Evolutionary conservation across 2,888 invertebrate species (phyloP), one percentile per base, ranked within the genome.

Genomic region (Ommatoiulus sabulosus): DNA sequence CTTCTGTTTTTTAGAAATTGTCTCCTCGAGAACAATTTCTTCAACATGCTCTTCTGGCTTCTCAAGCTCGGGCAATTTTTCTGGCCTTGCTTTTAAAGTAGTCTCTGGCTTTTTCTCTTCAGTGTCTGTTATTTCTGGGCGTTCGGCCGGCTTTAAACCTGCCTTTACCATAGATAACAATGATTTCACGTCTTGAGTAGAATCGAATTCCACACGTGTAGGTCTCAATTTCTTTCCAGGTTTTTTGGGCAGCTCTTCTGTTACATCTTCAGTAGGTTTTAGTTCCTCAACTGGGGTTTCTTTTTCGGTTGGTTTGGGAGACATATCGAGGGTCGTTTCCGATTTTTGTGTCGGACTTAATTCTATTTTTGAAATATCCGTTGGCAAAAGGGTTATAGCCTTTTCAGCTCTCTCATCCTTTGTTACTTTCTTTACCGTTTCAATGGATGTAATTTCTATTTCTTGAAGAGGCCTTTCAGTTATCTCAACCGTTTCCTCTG

Each of bases 31-130:
- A 43, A 52, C 48, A n/a, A 12, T n/a, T 46, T 86, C 46, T 44
- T 86, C 86, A 10, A 86, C 8, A 1, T n/a, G 86, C 24, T 86
- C 20, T 4, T 86, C 86, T 46, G 46, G 46, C 35, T 44, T 44
- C 85, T 44, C 35, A 44, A 44, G 43, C n/a, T 85, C 85, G 3
- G 20, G 46, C 46, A 20, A 7, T 44, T 43, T 24, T 1, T 46
- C 86, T 12, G 86, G 86, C 86, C n/a, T 20, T 5, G 86, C 6
- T 44, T 86, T 86, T 12, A 86, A 86, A 72, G 72, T 24, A n/a
- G 72, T 72, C 24, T 72, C 72, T 24, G 72, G 72, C 72, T 72
- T 72, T 72, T 72, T 72, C 72, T 72, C 72, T n/a, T 72, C 72
- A 7, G 72, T 24, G 1, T 72, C 24, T 7, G 72, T 72, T 72